These are phyloP conservation scores for Epizoanthus ramosus DNA, from an alignment of 92 coral and sea anemone genomes.

Conservation along the genomic window DNA sequence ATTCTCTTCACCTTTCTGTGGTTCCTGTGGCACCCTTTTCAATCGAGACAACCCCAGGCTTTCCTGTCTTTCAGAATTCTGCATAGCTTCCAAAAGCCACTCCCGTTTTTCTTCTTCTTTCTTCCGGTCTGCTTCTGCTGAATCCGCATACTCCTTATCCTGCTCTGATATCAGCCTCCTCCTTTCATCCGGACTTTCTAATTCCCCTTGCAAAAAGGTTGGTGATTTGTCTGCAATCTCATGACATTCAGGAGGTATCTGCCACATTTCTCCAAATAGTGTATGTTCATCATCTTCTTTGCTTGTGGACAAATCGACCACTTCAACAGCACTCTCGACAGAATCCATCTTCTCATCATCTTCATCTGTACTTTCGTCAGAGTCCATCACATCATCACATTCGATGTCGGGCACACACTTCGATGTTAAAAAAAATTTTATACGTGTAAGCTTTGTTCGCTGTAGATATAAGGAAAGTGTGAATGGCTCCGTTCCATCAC, in stretches of 20 bases:
- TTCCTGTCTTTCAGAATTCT: slow-evolving; percentile 27
- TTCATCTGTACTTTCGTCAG: slow-evolving; percentile 15
- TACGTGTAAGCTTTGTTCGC: slow-evolving; percentile 20
- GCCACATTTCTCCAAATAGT: slow-evolving; percentile 13
- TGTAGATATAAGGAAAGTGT: slow-evolving; percentile 17
- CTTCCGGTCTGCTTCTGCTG: slow-evolving; percentile 7
- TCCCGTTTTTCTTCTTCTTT: slow-evolving; percentile 31
- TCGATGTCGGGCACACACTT: slow-evolving; percentile 10
- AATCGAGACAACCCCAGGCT: slow-evolving; percentile 15
- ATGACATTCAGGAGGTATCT: slow-evolving; percentile 21
- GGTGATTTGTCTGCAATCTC: background rate
- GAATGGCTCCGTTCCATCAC: slow-evolving; percentile 31
- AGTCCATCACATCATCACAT: slow-evolving; percentile 11
- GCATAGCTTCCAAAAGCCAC: slow-evolving; percentile 8
- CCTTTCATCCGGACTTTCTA: slow-evolving; percentile 16
- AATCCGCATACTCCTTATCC: slow-evolving; percentile 19
- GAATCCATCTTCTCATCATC: slow-evolving; percentile 20
- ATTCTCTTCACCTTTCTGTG: slow-evolving; percentile 22
- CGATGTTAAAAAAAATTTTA: slow-evolving; percentile 32
- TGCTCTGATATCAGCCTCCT: slow-evolving; percentile 14
- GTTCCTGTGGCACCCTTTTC: slow-evolving; percentile 15
- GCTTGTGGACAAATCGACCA: slow-evolving; percentile 18
- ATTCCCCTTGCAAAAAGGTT: slow-evolving; percentile 20
- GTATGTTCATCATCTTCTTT: slow-evolving; percentile 8
- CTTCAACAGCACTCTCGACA: slow-evolving; percentile 14